phyloP scores from a whole-genome alignment of 2,888 invertebrate genomes.

The Tinea semifulvella region DNA sequence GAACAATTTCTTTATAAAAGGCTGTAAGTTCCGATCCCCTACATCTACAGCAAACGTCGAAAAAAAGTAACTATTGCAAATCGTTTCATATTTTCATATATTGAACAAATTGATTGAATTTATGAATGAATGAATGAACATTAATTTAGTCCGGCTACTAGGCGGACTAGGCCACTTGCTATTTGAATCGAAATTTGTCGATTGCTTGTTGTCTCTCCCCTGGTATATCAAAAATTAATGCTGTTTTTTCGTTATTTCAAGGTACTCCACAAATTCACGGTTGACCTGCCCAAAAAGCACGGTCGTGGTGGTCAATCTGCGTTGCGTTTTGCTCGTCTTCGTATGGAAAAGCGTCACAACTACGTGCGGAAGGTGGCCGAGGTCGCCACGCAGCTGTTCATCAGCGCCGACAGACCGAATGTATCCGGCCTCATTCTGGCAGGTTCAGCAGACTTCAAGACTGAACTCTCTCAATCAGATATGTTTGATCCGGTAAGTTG shows the following conservation, averaged over 20 bases:
- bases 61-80: too few species aligned
- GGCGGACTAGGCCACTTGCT: too few species aligned
- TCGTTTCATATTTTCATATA: too few species aligned
- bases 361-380: slow-evolving; percentile 94
- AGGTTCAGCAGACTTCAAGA: slow-evolving; percentile 99
- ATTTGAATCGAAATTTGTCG: not conserved
- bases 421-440: slow-evolving; percentile 97
- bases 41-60: too few species aligned
- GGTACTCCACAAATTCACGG: slow-evolving; percentile 96
- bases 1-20: too few species aligned
- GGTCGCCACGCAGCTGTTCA: slow-evolving; percentile 93
- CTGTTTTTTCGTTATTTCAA: not conserved
- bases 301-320: slow-evolving; percentile 99
- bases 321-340: slow-evolving; percentile 97
- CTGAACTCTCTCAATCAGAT: slow-evolving; percentile 98
- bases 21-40: too few species aligned
- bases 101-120: too few species aligned
- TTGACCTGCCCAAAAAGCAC: slow-evolving; percentile 99
- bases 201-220: not conserved
- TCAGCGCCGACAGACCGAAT: slow-evolving; percentile 96
- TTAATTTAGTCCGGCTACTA: too few species aligned
- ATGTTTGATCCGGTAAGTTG: slow-evolving; percentile 97
- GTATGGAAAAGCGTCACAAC: slow-evolving; percentile 99
- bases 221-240: not conserved
- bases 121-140: too few species aligned